phyloP scores from a whole-genome alignment of 2,113 vertebrate genomes.

The Pterophyllum scalare region DNA sequence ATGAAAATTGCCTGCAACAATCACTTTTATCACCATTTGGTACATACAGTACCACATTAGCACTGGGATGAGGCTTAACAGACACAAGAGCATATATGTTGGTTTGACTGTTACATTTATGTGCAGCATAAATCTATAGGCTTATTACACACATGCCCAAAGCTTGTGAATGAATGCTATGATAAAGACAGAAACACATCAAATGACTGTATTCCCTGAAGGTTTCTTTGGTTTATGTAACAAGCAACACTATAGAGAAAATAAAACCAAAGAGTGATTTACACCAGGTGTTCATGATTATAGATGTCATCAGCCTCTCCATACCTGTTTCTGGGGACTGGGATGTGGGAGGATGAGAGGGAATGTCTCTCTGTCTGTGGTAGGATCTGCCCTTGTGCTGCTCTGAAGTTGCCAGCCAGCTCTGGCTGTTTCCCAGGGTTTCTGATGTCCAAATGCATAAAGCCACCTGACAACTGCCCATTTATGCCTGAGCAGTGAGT shows the following conservation, averaged over 20 bases:
- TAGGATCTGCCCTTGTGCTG: conserved; percentile 57
- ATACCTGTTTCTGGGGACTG: conserved; percentile 84
- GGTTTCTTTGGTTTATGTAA: not conserved
- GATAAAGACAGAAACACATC: not conserved
- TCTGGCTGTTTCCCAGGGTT: conserved; percentile 71
- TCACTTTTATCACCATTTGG: conserved; percentile 19
- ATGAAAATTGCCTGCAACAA: conserved; percentile 13
- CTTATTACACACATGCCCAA: not conserved
- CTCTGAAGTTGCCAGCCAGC: conserved; percentile 59
- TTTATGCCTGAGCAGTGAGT: conserved; percentile 72
- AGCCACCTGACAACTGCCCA: conserved; percentile 72
- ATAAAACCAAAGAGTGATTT: not conserved
- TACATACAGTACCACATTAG: conserved; percentile 14
- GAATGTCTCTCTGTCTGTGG: conserved; percentile 60
- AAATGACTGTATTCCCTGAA: not conserved
- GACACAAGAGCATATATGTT: conserved; percentile 1
- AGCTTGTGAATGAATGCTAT: not conserved
- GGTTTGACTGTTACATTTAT: not conserved
- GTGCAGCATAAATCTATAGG: not conserved
- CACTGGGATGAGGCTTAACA: not conserved
- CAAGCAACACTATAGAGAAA: not conserved
- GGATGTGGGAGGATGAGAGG: conserved; percentile 79
- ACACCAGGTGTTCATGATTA: not conserved
- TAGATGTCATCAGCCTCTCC: not conserved
- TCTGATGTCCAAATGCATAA: conserved; percentile 76